These are phyloP conservation scores for Saccopteryx bilineata DNA, from an alignment of 2,113 vertebrate genomes.

Conservation along the genomic window DNA sequence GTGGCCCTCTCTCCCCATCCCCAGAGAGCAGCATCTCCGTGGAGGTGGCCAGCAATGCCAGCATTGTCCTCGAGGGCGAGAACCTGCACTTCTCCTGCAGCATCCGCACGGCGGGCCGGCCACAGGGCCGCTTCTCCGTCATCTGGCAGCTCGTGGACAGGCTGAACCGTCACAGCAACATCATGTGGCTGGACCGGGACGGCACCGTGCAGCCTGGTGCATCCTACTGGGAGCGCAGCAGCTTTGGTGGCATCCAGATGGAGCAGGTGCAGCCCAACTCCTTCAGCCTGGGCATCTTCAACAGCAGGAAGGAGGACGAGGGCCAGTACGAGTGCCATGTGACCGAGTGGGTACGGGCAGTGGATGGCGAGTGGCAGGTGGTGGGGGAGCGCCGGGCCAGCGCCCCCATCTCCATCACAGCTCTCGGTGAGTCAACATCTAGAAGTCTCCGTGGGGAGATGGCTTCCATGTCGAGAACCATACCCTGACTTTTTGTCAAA, in stretches of 20 bases:
- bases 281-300: conserved; percentile 94
- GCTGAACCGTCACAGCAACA: conserved; percentile 89
- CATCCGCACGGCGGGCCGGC: conserved; percentile 87
- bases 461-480: background rate
- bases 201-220: conserved; percentile 92
- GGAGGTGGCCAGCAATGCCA: conserved; percentile 93
- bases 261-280: conserved; percentile 91
- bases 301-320: conserved; percentile 93
- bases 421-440: conserved; percentile 92
- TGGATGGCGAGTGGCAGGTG: conserved; percentile 94
- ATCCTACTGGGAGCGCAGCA: conserved; percentile 92
- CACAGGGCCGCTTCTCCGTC: conserved; percentile 91
- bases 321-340: conserved; percentile 95
- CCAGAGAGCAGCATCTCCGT: conserved; percentile 97
- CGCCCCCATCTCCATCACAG: conserved; percentile 92
- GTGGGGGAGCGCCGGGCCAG: conserved; percentile 91
- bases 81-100: conserved; percentile 93
- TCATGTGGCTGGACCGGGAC: conserved; percentile 93
- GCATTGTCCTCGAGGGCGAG: conserved; percentile 94
- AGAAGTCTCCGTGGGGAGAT: rapidly evolving
- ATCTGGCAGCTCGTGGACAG: conserved; percentile 93
- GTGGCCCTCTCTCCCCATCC: conserved; percentile 41
- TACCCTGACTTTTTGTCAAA: background rate
- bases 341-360: conserved; percentile 92
- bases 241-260: conserved; percentile 93